Evolutionary conservation across 1,140 invertebrate species (phyloP), one percentile per base, ranked within the genome.

Genomic region (Macrostomum lignano): DNA sequence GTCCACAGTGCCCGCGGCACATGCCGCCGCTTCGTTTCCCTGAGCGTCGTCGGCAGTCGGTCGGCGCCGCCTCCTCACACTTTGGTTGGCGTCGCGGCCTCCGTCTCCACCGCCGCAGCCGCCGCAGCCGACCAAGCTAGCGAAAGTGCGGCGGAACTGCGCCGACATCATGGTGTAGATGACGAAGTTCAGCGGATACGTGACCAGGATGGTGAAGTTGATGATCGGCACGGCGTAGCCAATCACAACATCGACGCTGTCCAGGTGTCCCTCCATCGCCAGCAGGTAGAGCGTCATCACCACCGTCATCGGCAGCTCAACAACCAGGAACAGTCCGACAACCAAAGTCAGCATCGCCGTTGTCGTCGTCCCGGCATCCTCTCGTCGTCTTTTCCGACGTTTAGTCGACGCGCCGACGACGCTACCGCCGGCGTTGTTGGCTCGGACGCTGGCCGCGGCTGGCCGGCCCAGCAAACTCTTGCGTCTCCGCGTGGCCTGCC

Each of bases 151-250:
- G 20, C 79, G 61, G 48, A 88, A 88, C 48, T 82, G 75, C 15
- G 75, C 62, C 29, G 73, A 77, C 79, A 86, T 86, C 3, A 76
- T 76, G 49, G 78, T 86, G 49, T 88, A 88, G 38, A 88, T 84
- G 33, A 76, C 77, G 46, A 88, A 88, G 55, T 86, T 82, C 35
- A 84, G 71, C 0, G 78, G 78, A 52, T 84, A 86, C 13, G 72
- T 75, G 5, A 79, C 62, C 25, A 78, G 72, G 39, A 88, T 75
- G 51, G 77, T 74, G 55, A 86, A 77, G 58, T 78, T 77, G 10
- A 74, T 71, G 24, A 76, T 41, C 1, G n/a, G 31, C 13, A 4
- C 64, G 31, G 68, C 51, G 42, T 78, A 78, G 49, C 78, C 67
- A 1, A 77, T 51, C 40, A 75, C 35, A 33, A 44, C n/a, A 38